These are phyloP conservation scores for Sericinus montela DNA, from an alignment of 2,888 invertebrate genomes.

Conservation along the genomic window DNA sequence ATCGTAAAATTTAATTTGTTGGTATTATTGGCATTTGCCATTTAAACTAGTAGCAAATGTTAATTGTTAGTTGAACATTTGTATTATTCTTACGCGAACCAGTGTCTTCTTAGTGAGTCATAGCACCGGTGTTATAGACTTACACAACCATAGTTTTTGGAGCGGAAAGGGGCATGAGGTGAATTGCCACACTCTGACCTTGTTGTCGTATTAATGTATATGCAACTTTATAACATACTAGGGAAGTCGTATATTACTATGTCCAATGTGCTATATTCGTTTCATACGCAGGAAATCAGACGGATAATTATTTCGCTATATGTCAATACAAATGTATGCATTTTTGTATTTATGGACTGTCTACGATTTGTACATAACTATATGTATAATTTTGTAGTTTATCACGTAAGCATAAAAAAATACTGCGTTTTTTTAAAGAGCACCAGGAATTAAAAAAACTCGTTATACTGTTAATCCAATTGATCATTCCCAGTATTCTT, in stretches of 20 bases:
- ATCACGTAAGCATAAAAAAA: no score
- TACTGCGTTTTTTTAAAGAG: no score
- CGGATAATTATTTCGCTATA: conserved; percentile 15
- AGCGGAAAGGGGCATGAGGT: conserved; percentile 67
- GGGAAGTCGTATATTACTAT: conserved; percentile 14
- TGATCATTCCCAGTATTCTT: no score
- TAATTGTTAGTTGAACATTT: neutral
- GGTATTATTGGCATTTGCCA: no score
- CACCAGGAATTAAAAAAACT: no score
- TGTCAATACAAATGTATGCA: conserved; percentile 11
- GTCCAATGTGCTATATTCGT: neutral
- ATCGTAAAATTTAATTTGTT: no score
- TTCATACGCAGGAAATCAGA: conserved; percentile 15
- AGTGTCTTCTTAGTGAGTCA: conserved; percentile 18
- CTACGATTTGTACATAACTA: neutral
- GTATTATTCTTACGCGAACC: conserved; percentile 3
- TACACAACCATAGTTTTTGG: conserved; percentile 72
- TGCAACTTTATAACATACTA: conserved; percentile 11
- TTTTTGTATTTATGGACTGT: conserved; percentile 8
- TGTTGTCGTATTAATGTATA: conserved; percentile 31
- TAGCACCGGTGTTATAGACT: conserved; percentile 24
- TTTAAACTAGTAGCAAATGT: neutral
- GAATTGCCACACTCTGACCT: conserved; percentile 66
- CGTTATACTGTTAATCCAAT: no score
- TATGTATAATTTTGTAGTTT: no score